Percentiles rank a stretch among this genome's conserved stretches.
These are phyloP conservation scores for Cheilosia vulpina DNA, from an alignment of 2,888 invertebrate species.

Conservation along the genomic window DNA sequence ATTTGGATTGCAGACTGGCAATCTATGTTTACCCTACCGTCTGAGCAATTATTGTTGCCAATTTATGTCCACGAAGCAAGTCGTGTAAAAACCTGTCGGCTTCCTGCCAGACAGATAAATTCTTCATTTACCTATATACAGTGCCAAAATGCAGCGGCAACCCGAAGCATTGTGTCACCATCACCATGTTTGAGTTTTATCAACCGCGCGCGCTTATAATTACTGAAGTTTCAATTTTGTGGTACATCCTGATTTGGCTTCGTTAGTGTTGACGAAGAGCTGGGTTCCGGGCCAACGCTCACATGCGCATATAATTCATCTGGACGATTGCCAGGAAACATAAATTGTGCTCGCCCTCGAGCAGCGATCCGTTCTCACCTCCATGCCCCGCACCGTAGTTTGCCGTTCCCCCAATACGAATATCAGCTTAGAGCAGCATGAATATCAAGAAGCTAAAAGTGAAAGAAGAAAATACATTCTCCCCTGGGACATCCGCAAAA, in stretches of 20 bases:
- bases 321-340: slow-evolving; percentile 73
- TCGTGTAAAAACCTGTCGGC: slow-evolving; percentile 39
- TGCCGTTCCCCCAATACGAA: not conserved
- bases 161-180: slow-evolving; percentile 33
- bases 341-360: slow-evolving; percentile 63
- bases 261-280: slow-evolving; percentile 51
- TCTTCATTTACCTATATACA: slow-evolving; percentile 5
- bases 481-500: slow-evolving; percentile 66
- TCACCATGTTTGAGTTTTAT: slow-evolving; percentile 62
- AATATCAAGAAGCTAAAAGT: slow-evolving; percentile 75
- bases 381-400: slow-evolving; percentile 10
- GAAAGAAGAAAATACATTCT: slow-evolving; percentile 72
- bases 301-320: slow-evolving; percentile 61
- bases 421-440: slow-evolving; percentile 73
- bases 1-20: slow-evolving; percentile 28
- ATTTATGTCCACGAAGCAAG: slow-evolving; percentile 45
- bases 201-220: slow-evolving; percentile 65
- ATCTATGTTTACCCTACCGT: not conserved
- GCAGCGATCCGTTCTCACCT: slow-evolving; percentile 72
- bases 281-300: slow-evolving; percentile 28
- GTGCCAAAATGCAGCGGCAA: slow-evolving; percentile 1
- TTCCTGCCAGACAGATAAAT: slow-evolving; percentile 65
- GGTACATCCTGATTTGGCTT: slow-evolving; percentile 72
- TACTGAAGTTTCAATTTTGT: slow-evolving; percentile 54
- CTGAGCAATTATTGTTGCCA: slow-evolving; percentile 60